A percentile compares a stretch with the other conserved stretches of the same genome.
phyloP scores from a whole-genome alignment of 2,113 vertebrate genomes.

The Eurypyga helias region DNA sequence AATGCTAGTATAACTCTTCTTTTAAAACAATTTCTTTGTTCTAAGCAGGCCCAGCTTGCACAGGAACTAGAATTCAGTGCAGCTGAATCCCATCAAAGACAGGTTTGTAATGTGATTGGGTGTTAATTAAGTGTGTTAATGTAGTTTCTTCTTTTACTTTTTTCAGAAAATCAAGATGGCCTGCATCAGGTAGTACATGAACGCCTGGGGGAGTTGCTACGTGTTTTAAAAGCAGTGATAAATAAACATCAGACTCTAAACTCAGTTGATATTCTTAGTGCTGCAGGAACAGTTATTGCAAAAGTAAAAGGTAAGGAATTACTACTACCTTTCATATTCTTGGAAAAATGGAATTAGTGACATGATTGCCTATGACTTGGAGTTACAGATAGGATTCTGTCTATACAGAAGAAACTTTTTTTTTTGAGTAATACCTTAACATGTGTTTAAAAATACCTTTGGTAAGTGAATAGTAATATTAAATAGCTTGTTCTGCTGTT shows the following conservation, averaged over 20 bases:
- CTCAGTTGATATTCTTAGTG: slow-evolving; percentile 93
- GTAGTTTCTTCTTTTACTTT: not conserved
- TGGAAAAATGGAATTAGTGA: not conserved
- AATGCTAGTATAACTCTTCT: not conserved
- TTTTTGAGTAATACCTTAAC: not conserved
- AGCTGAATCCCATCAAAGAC: not conserved
- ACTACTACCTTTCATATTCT: not conserved
- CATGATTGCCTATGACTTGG: not conserved
- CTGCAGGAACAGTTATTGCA: slow-evolving; percentile 90
- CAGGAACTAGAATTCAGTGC: not conserved
- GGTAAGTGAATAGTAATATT: not conserved
- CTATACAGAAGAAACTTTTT: not conserved
- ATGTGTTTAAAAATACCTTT: not conserved
- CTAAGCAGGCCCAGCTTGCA: not conserved
- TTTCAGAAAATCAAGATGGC: slow-evolving; percentile 86
- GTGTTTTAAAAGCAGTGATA: slow-evolving; percentile 89
- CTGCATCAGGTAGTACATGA: slow-evolving; percentile 90
- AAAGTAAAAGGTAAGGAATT: slow-evolving; percentile 93
- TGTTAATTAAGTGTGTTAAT: not conserved
- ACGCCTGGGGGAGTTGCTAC: slow-evolving; percentile 90
- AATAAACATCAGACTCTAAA: slow-evolving; percentile 92
- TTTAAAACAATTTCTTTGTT: not conserved
- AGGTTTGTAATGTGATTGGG: not conserved
- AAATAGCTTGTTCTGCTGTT: not conserved
- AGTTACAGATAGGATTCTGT: not conserved